Evolutionary conservation across 2,888 invertebrate species (phyloP).

Genomic region (Glyphotaelius pellucidus): DNA sequence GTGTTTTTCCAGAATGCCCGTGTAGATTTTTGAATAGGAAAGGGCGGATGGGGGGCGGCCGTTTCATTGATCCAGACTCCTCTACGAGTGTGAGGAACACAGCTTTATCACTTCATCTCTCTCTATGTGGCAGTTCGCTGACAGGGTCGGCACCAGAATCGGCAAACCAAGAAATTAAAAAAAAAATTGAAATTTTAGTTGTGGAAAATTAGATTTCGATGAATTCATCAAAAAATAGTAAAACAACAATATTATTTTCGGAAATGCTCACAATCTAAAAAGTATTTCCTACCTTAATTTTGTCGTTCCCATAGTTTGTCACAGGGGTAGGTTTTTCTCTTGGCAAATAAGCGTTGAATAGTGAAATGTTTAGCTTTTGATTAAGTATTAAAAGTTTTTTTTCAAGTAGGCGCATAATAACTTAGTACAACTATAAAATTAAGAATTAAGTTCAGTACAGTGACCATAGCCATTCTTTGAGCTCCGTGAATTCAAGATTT

Average conservation of each 20-base stretch:
- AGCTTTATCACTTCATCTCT: constrained; percentile 42
- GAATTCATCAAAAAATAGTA: neutral
- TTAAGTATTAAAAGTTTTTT: too few species aligned
- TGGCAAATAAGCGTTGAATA: neutral
- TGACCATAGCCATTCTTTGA: neutral
- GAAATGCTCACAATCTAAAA: neutral
- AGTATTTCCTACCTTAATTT: neutral
- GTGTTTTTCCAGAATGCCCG: constrained; percentile 39
- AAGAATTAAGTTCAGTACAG: neutral
- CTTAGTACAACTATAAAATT: neutral
- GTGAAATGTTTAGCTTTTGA: too few species aligned
- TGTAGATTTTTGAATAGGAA: constrained; percentile 61
- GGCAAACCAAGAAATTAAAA: neutral
- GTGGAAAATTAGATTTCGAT: neutral
- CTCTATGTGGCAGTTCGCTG: constrained; percentile 27
- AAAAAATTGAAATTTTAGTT: neutral
- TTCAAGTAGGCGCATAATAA: neutral
- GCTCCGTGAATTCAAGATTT: too few species aligned
- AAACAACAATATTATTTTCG: neutral
- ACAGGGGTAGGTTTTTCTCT: neutral
- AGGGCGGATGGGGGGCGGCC: constrained; percentile 55
- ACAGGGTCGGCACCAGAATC: constrained; percentile 22
- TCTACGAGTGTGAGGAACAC: constrained; percentile 24
- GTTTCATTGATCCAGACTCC: constrained; percentile 65
- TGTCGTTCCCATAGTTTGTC: neutral